These are phyloP conservation scores for Pampusana beccarii DNA, from an alignment of 2,113 vertebrate genomes.

Conservation along the genomic window DNA sequence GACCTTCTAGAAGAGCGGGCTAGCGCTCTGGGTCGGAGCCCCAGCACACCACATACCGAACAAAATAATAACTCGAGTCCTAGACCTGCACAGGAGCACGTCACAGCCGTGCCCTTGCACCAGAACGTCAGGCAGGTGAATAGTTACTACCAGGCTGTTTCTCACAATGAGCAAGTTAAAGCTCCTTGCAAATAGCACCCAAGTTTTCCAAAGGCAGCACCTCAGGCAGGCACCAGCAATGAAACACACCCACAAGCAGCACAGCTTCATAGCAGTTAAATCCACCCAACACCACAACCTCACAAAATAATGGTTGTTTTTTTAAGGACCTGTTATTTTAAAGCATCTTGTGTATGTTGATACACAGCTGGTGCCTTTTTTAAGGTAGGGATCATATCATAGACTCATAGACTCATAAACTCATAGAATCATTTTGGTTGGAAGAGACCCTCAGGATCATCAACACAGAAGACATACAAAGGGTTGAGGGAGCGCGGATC, in stretches of 20 bases:
- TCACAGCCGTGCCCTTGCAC: background rate
- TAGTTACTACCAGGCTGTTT: background rate
- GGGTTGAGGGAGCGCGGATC: background rate
- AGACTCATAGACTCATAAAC: too few relatives aligned
- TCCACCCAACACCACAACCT: background rate
- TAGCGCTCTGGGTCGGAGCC: background rate
- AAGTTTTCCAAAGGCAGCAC: background rate
- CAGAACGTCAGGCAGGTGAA: background rate
- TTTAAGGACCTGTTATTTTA: background rate
- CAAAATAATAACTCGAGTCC: rapidly evolving
- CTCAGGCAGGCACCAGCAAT: background rate
- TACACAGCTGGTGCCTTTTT: background rate
- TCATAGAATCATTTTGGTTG: too few relatives aligned
- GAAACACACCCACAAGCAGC: background rate
- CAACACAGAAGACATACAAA: background rate
- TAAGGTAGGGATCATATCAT: background rate
- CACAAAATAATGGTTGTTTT: background rate
- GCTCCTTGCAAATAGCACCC: background rate
- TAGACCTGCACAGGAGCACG: background rate
- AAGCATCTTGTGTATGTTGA: background rate
- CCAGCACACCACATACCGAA: background rate
- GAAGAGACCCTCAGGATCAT: too few relatives aligned
- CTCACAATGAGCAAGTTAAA: background rate
- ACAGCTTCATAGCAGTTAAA: background rate
- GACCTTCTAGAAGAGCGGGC: background rate